Base-by-base conservation (phyloP, 2,113 vertebrate genomes). In the Passer montanus region DNA sequence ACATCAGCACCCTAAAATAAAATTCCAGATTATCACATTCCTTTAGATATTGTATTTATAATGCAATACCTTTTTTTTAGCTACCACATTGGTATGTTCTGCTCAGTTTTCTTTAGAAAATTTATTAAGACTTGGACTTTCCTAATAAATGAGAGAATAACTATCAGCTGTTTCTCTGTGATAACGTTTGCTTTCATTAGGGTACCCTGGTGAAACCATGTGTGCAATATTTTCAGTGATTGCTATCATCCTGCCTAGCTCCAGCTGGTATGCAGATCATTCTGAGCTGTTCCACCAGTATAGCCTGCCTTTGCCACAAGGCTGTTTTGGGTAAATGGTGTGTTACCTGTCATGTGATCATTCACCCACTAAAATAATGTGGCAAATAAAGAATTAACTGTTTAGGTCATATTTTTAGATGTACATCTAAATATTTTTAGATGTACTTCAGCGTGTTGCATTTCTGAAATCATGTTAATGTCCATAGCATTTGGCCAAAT, bases 111-210 rank as follows among this genome's bases (percentile, higher is more conserved):
- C 77, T 82, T 15, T 68, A 64, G 77, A 89, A 92, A 94, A 91
- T 84, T 69, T 82, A 67, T 86, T 67, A 84, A 84, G 47, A 84
- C 62, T 74, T 86, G 78, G 60, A 35, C 87, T 97, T 93, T 89
- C 59, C 46, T 91, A 87, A 76, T 95, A 95, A 87, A 91, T 70
- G 67, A 55, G 55, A 78, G 77, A 94, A 95, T 94, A 97, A 60
- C 87, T 96, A 87, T 95, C 93, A 95, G 87, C 94, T 95, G 91
- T 95, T 96, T 46, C 78, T 90, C 63, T 87, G 89, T 80, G 89
- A 79, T 90, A 87, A 93, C 59, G 55, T 94, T 94, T 89, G 43
- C 63, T 95, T 96, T 95, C 96, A 89, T 95, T 95, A 89, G 78
- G 24, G 39, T 84, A 55, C 75, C 59, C 72, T 80, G 74, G 66